Base-by-base conservation (phyloP, 1,140 invertebrate genomes). In the Ostrea denselamellosa region DNA sequence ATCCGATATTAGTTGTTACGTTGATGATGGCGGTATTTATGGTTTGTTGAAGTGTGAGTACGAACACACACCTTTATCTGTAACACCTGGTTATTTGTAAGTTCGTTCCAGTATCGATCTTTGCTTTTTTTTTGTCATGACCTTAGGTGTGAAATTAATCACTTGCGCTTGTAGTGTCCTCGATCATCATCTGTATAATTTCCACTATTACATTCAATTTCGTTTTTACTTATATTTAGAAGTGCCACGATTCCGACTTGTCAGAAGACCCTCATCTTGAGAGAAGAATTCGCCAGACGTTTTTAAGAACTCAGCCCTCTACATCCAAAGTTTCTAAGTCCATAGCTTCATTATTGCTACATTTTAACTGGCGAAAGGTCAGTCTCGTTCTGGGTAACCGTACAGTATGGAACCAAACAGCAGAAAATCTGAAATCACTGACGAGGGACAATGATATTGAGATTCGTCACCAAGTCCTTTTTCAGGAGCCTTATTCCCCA, bases 241-340 rank as follows among this genome's bases (percentile, higher is more conserved):
- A 87, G 68, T 92, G 91, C 65, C 88, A 90, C 62, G 90, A 92
- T 44, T 86, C 88, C 12, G 83, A 85, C 5, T 86, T 83, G 0
- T 87, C 88, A 84, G 83, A 86, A 22, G 85, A 83, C 62, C 52
- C 85, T 77, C 68, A 85, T 28, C 65, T 88, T 28, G 62, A 56
- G 14, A 53, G 77, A 19, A 71, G 58, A 81, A 56, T 54, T 10
- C 86, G 77, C 22, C 96, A 97, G 90, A 99, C 98, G 68, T 99
- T 99, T 95, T 98, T 98, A 14, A 96, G 98, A 93, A 98, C 98
- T 19, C 98, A 98, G 94, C 98, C 98, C 10, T 97, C 98, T 25
- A 97, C 98, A 92, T 98, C 97, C 71, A 98, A 98, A 97, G 98
- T 99, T 34, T 98, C 98, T 62, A 98, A 99, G 95, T 99, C 98